Evolutionary conservation across 2,888 invertebrate genomes (phyloP).

Genomic region (Lasioglossum calceatum): DNA sequence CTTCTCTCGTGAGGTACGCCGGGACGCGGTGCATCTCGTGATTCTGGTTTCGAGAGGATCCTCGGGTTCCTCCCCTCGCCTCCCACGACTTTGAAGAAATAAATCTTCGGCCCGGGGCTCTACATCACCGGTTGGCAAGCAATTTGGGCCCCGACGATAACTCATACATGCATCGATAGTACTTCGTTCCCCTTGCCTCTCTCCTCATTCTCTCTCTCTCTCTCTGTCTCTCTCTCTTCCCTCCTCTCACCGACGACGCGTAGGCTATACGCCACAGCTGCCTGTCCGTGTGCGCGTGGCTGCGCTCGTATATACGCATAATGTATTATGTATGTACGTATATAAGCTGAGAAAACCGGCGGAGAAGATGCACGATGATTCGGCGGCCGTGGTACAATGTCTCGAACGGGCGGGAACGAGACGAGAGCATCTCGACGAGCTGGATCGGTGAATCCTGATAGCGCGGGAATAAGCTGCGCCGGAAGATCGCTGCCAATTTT

Average conservation of each 20-base stretch:
- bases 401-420: slow-evolving; percentile 37
- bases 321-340: slow-evolving; percentile 65
- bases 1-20: slow-evolving; percentile 49
- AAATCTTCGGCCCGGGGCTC: slow-evolving; percentile 82
- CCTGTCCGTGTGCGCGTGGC: slow-evolving; percentile 30
- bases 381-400: slow-evolving; percentile 50
- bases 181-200: slow-evolving; percentile 56
- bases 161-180: slow-evolving; percentile 84
- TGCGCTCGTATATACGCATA: slow-evolving; percentile 53
- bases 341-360: slow-evolving; percentile 53
- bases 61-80: slow-evolving; percentile 38
- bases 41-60: slow-evolving; percentile 65
- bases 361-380: slow-evolving; percentile 58
- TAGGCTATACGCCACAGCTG: not conserved
- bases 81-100: slow-evolving; percentile 75
- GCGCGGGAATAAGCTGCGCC: slow-evolving; percentile 42
- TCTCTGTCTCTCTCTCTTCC: not conserved
- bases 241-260: slow-evolving; percentile 27
- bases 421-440: slow-evolving; percentile 13
- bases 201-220: not conserved
- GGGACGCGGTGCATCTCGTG: slow-evolving; percentile 56
- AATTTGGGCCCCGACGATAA: slow-evolving; percentile 83
- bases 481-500: slow-evolving; percentile 64
- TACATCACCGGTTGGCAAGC: slow-evolving; percentile 84
- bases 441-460: slow-evolving; percentile 18